Evolutionary conservation across 2,888 invertebrate genomes (phyloP).

Genomic region (Pachydiplax longipennis): DNA sequence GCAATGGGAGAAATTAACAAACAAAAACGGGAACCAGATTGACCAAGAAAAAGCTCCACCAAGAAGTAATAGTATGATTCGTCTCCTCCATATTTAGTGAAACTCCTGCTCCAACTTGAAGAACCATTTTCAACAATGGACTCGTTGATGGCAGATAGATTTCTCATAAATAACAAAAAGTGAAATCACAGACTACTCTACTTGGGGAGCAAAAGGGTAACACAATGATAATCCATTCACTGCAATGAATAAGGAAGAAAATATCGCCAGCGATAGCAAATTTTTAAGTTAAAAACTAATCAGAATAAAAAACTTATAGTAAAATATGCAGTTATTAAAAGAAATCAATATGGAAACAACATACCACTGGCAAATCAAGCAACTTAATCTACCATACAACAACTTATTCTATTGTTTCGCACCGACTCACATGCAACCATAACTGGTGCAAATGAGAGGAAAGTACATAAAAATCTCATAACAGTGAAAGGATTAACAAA

Average conservation of each 20-base stretch:
- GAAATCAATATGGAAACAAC: no score
- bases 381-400: no score
- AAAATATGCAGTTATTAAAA: no score
- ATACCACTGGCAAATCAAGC: no score
- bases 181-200: background rate
- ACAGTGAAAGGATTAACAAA: no score
- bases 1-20: slow-evolving; percentile 24
- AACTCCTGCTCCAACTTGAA: background rate
- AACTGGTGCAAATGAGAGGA: no score
- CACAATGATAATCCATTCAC: background rate
- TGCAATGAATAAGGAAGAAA: background rate
- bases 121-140: background rate
- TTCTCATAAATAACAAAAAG: background rate
- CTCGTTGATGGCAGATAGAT: background rate
- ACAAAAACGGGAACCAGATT: background rate
- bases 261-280: no score
- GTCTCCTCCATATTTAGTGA: background rate
- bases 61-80: background rate
- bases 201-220: background rate
- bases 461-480: no score
- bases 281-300: no score
- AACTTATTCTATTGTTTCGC: no score
- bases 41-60: background rate
- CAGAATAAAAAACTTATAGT: no score
- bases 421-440: no score